Conservation (phyloP, 2,888 invertebrate species). For the Cerceris ruficornis region DNA sequence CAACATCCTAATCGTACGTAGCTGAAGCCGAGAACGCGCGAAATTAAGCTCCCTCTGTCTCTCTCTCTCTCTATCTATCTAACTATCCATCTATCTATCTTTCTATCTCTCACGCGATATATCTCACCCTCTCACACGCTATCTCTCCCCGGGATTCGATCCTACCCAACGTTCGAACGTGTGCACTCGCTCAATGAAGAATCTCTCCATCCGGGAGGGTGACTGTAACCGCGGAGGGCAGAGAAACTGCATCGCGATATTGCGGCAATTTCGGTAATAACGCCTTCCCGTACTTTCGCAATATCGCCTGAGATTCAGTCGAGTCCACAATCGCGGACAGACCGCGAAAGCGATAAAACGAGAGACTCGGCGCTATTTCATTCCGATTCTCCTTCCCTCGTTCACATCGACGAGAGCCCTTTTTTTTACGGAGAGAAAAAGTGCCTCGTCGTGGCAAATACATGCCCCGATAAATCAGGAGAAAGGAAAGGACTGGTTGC, state of each 20-base stretch:
- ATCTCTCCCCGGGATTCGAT: not conserved
- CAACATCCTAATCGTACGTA: no score
- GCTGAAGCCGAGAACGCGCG: no score
- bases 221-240: not conserved
- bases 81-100: no score
- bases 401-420: not conserved
- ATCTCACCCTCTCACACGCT: no score
- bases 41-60: no score
- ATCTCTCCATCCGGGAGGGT: not conserved
- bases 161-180: not conserved
- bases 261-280: conserved; percentile 15
- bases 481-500: conserved; percentile 15
- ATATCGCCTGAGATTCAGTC: not conserved
- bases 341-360: not conserved
- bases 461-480: conserved; percentile 8
- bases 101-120: no score
- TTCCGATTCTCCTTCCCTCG: not conserved
- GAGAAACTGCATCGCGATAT: conserved; percentile 17
- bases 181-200: not conserved
- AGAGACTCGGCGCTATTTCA: conserved; percentile 2
- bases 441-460: conserved; percentile 6
- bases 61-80: no score
- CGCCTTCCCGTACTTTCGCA: conserved; percentile 6
- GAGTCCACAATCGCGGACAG: conserved; percentile 7
- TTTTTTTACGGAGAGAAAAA: not conserved